Base-by-base conservation (phyloP, 2,888 invertebrate species). In the Phortica magna region DNA sequence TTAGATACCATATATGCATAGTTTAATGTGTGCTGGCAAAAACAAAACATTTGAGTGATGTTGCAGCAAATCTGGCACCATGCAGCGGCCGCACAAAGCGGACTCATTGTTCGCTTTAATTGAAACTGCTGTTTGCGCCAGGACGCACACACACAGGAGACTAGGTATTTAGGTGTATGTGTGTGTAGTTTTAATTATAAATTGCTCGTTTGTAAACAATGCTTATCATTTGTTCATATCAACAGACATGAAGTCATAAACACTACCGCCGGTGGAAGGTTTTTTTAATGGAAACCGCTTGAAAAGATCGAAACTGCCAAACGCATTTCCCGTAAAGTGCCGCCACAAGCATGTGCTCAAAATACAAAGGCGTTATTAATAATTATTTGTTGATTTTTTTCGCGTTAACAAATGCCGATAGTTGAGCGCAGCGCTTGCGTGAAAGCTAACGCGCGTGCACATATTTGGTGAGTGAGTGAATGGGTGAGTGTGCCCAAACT, bases 321-420 rank as follows among this genome's bases (percentile, higher is more conserved):
- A 31, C 70, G 31, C 70, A 48, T 68, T 73, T 74, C 61, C 77
- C 68, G 68, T 55, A 57, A 74, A 39, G 17, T 55, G 31, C 53
- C 22, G 48, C 41, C 22, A 10, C 57, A 19, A 31, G 22, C 41
- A 53, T 82, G 84, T 88, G 88, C 53, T 61, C 57, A 72, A 83
- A 83, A 83, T 85, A 82, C 81, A 42, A 81, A 85, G 81, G 65
- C 73, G 61, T 78, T 78, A 88, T 86, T 86, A 78, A 76, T 31
- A 76, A 81, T 83, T 22, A 61, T 61, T 61, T 61, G 31, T 31
- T 31, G 10, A 10, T 43, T 53, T 55, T 82, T 84, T 77, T 67
- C 5, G 31, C 31, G 31, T 31, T 31, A 31, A 31, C 31, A 53
- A 53, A 19, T 77, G 77, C 83, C 65, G 67, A 48, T 55, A 57